phyloP scores from a whole-genome alignment of 2,888 invertebrate species.

The Horisme vitalbata region DNA sequence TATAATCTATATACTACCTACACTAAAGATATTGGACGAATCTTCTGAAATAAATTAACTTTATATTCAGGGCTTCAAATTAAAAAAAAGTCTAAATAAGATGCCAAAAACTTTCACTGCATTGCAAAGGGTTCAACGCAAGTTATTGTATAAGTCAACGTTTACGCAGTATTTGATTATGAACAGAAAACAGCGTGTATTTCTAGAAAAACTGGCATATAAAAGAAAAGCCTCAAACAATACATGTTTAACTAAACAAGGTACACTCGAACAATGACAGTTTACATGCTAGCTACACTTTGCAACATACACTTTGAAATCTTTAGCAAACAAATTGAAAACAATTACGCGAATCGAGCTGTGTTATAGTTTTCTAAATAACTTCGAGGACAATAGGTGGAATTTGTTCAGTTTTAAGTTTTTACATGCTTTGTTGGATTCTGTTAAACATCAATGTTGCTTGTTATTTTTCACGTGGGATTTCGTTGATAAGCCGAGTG shows the following conservation, averaged over 20 bases:
- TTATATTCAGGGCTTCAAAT: no score
- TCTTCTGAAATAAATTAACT: no score
- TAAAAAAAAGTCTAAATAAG: no score
- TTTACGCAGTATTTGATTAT: conserved; percentile 1
- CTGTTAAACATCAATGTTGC: conserved; percentile 6
- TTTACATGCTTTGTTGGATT: conserved; percentile 24
- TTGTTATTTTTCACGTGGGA: conserved; percentile 6
- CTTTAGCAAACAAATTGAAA: conserved; percentile 59
- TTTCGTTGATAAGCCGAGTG: neutral
- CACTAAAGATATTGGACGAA: no score
- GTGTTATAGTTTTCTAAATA: conserved; percentile 67
- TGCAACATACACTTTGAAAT: conserved; percentile 53
- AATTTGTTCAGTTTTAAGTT: conserved; percentile 44
- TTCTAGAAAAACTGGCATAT: conserved; percentile 27
- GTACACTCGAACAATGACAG: conserved; percentile 69
- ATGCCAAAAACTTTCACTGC: no score
- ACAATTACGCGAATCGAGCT: conserved; percentile 44
- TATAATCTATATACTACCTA: no score
- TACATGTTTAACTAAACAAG: conserved; percentile 53
- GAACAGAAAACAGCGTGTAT: conserved; percentile 15
- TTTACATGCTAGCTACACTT: conserved; percentile 68
- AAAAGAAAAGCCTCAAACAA: conserved; percentile 52
- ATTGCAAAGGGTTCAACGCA: no score
- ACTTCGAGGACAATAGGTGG: conserved; percentile 46
- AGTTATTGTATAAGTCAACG: no score